Evolutionary conservation across 1,140 invertebrate genomes (phyloP).

Genomic region (Ips typographus): DNA sequence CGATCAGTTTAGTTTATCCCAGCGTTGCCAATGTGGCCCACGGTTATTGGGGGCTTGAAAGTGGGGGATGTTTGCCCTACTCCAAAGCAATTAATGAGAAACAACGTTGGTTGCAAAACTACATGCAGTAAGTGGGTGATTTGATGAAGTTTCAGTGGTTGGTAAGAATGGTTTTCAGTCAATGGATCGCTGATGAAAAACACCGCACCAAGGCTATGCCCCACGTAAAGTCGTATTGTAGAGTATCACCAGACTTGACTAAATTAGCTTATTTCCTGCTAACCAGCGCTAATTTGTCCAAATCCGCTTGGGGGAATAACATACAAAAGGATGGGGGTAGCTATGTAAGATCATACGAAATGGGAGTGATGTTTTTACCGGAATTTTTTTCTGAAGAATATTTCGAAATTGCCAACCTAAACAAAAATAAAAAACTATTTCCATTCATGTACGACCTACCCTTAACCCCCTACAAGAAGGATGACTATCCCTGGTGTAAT

Average conservation of each 20-base stretch:
- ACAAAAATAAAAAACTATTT: constrained; percentile 57
- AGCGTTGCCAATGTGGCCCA: constrained; percentile 74
- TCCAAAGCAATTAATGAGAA: constrained; percentile 75
- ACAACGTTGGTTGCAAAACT: constrained; percentile 78
- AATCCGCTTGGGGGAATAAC: constrained; percentile 92
- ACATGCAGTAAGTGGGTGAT: constrained; percentile 70
- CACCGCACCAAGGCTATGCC: constrained; percentile 80
- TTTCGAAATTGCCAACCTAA: constrained; percentile 50
- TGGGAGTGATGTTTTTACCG: constrained; percentile 87
- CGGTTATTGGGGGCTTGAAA: constrained; percentile 81
- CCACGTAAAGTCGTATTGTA: constrained; percentile 90
- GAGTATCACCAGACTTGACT: constrained; percentile 67
- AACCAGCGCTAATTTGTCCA: constrained; percentile 92
- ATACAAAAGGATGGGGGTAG: constrained; percentile 62
- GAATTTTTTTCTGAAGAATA: constrained; percentile 71
- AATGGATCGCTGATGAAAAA: constrained; percentile 76
- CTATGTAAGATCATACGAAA: constrained; percentile 86
- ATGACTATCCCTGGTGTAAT: constrained; percentile 62
- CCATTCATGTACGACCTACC: constrained; percentile 81
- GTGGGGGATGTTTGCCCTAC: constrained; percentile 90
- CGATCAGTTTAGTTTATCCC: constrained; percentile 65
- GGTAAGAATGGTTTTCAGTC: constrained; percentile 59
- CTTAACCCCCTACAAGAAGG: constrained; percentile 61
- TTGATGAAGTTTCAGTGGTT: neutral
- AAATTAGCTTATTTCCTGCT: constrained; percentile 79